A percentile compares a stretch with the other conserved stretches of the same genome.
Evolutionary conservation across 2,113 vertebrate genomes (phyloP).

Genomic region (Lagopus muta): DNA sequence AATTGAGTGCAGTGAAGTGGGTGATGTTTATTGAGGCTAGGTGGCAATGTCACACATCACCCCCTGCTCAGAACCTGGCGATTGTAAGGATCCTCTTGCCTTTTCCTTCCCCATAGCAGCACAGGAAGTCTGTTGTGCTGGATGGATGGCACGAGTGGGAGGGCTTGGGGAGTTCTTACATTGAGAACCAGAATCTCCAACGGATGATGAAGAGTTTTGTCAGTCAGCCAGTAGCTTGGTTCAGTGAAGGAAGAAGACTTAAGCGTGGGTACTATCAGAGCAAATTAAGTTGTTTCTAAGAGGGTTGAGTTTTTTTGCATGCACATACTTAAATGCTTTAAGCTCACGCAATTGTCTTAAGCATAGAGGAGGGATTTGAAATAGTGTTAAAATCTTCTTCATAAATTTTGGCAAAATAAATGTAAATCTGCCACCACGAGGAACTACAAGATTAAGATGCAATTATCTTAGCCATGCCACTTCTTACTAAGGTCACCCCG

Average conservation of each 20-base stretch:
- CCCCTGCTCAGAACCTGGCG: background rate
- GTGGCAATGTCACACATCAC: slow-evolving; percentile 39
- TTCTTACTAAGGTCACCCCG: background rate
- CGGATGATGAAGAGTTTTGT: slow-evolving; percentile 1
- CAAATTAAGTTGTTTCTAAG: background rate
- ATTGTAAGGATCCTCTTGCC: background rate
- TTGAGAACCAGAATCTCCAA: slow-evolving; percentile 26
- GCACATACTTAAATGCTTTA: background rate
- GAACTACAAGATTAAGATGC: background rate
- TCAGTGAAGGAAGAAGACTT: background rate
- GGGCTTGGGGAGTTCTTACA: background rate
- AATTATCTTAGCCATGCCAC: background rate
- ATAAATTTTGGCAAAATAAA: background rate
- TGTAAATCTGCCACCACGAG: background rate
- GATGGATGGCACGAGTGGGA: background rate
- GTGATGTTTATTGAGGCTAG: slow-evolving; percentile 37
- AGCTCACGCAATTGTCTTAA: background rate
- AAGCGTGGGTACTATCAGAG: background rate
- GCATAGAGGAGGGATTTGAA: background rate
- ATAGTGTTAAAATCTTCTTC: background rate
- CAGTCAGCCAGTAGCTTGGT: background rate
- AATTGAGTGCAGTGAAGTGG: slow-evolving; percentile 41
- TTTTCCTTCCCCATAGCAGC: background rate
- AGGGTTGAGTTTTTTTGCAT: background rate
- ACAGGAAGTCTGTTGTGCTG: fast-evolving